Conservation (phyloP, 2,113 vertebrate genomes). For the Litocranius walleri region DNA sequence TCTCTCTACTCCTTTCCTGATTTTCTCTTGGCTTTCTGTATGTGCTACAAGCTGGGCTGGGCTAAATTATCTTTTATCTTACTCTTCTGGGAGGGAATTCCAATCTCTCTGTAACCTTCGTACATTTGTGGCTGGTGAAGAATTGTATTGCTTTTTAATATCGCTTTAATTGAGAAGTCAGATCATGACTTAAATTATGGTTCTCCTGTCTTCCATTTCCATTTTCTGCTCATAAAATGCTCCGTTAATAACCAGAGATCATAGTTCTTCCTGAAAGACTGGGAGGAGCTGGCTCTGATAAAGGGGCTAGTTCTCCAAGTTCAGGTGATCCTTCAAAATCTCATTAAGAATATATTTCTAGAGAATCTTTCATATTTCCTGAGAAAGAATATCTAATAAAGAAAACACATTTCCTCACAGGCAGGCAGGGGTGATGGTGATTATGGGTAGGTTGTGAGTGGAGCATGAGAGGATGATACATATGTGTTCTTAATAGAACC, state of each 20-base stretch:
- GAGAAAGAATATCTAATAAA: conserved; percentile 6
- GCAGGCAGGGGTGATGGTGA: neutral
- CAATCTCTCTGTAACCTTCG: neutral
- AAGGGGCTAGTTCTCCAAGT: conserved; percentile 29
- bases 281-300: conserved; percentile 26
- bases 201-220: neutral
- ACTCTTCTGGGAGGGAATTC: conserved; percentile 30
- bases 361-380: neutral
- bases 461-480: neutral
- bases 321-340: conserved; percentile 30
- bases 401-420: neutral
- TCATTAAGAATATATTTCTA: conserved; percentile 1
- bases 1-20: neutral
- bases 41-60: neutral
- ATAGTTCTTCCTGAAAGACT: neutral
- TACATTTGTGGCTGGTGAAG: neutral
- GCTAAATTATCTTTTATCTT: neutral
- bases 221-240: neutral
- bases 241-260: neutral
- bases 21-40: neutral
- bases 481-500: neutral
- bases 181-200: conserved; percentile 27
- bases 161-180: conserved; percentile 19
- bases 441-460: neutral
- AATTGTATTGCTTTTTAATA: conserved; percentile 48